Conservation (phyloP, 2,888 invertebrate genomes). For the Archips crataeganus region DNA sequence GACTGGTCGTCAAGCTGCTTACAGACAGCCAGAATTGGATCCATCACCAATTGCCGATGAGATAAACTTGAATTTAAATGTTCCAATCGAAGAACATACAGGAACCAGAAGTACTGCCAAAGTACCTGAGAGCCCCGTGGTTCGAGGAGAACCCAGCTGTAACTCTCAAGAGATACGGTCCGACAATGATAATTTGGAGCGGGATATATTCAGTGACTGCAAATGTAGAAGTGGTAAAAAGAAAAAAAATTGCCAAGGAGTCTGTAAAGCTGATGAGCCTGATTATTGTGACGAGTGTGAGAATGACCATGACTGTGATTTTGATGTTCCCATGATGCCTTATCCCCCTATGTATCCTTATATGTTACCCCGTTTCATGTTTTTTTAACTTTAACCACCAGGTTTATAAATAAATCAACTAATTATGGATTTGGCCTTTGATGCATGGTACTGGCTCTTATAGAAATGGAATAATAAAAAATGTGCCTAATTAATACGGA, state of each 20-base stretch:
- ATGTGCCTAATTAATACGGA: too few species aligned
- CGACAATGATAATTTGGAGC: not conserved
- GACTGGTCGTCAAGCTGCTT: not conserved
- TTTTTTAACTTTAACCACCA: not conserved
- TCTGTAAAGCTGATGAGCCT: not conserved
- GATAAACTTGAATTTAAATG: not conserved
- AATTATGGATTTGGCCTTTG: not conserved
- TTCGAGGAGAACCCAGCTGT: not conserved
- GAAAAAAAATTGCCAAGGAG: not conserved
- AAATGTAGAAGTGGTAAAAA: not conserved
- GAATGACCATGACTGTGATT: conserved; percentile 18
- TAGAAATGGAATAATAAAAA: too few species aligned
- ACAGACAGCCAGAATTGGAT: not conserved
- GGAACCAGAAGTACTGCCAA: not conserved
- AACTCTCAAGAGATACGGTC: not conserved
- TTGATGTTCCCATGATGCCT: conserved; percentile 5
- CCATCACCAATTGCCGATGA: not conserved
- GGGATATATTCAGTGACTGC: not conserved
- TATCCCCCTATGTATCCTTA: not conserved
- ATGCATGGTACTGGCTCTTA: not conserved
- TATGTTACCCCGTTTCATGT: not conserved
- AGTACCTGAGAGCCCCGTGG: not conserved
- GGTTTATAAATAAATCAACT: not conserved
- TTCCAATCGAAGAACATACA: not conserved
- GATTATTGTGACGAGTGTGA: conserved; percentile 27